Evolutionary conservation across 2,113 vertebrate species (phyloP), one percentile per base, ranked within the genome.

Genomic region (Oncorhynchus mykiss): DNA sequence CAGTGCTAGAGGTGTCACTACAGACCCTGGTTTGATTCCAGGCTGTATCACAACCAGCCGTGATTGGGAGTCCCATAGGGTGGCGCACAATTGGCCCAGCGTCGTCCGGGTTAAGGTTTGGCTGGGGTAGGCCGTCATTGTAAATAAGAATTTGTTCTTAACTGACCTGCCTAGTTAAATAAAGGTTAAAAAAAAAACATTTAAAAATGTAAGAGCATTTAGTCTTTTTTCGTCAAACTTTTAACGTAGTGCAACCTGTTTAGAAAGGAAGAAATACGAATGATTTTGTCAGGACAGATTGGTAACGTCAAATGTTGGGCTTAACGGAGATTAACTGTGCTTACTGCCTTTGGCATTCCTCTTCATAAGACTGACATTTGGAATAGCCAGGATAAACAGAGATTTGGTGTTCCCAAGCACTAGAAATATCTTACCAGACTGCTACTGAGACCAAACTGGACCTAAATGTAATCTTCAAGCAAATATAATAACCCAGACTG

Each of bases 261-360:
- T 24, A 6, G 79, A 84, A 59, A 72, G 82, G 70, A 68, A 71
- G 73, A 45, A 66, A 75, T 75, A 76, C 80, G 49, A 73, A 77
- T 82, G 67, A 64, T 39, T 76, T 76, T 51, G 57, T 25, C 67
- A 51, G 59, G 70, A 77, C 80, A 82, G 82, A 84, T 60, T 76
- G 80, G 67, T 71, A 71, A 75, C 75, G 62, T 86, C 78, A 84
- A 70, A 78, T 80, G 80, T 84, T 84, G 62, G 75, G 75, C 60
- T 86, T 80, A 84, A 70, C 57, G 31, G 62, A 78, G 82, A 82
- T 84, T 84, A 84, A 74, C 77, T 72, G 78, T 67, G 39, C 75
- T 81, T 68, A 77, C 77, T 71, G 77, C 27, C 48, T 76, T 74
- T 69, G 74, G 79, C 78, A 72, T 78, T 60, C 73, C 27, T 75